These are phyloP conservation scores for Nerophis lumbriciformis DNA, from an alignment of 2,113 vertebrate genomes.

Conservation along the genomic window DNA sequence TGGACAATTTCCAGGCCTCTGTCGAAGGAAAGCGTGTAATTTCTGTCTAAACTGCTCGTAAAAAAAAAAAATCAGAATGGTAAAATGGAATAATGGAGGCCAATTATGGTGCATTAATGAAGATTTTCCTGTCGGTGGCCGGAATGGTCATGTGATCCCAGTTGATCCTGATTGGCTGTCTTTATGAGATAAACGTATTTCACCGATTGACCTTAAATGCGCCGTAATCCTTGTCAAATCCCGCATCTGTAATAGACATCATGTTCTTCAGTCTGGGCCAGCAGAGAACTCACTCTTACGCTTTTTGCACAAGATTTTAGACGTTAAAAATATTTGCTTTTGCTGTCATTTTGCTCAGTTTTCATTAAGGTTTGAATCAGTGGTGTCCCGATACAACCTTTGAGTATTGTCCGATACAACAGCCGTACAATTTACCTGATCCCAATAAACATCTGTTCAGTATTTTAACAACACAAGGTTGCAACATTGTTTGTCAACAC, in stretches of 20 bases:
- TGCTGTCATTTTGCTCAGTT: too few relatives aligned
- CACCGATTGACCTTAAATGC: not conserved
- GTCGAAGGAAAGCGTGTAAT: not conserved
- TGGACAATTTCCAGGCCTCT: constrained; percentile 25
- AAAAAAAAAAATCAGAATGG: too few relatives aligned
- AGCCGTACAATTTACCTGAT: too few relatives aligned
- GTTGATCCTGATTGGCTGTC: not conserved
- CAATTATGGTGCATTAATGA: not conserved
- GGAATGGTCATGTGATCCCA: not conserved
- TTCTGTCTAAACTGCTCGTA: too few relatives aligned
- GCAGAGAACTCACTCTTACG: not conserved
- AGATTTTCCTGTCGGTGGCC: not conserved
- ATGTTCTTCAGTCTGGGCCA: not conserved
- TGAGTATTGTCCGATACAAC: too few relatives aligned
- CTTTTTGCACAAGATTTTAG: too few relatives aligned
- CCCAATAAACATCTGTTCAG: too few relatives aligned
- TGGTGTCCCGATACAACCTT: too few relatives aligned
- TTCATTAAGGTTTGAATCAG: too few relatives aligned
- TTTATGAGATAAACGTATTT: not conserved
- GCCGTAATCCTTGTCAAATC: constrained; percentile 6
- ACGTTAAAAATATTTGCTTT: too few relatives aligned
- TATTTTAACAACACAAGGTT: too few relatives aligned
- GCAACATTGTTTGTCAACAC: too few relatives aligned
- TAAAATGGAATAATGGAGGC: not conserved
- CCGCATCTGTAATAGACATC: not conserved